phyloP scores from a whole-genome alignment of 1,140 invertebrate species.

The Solen grandis region DNA sequence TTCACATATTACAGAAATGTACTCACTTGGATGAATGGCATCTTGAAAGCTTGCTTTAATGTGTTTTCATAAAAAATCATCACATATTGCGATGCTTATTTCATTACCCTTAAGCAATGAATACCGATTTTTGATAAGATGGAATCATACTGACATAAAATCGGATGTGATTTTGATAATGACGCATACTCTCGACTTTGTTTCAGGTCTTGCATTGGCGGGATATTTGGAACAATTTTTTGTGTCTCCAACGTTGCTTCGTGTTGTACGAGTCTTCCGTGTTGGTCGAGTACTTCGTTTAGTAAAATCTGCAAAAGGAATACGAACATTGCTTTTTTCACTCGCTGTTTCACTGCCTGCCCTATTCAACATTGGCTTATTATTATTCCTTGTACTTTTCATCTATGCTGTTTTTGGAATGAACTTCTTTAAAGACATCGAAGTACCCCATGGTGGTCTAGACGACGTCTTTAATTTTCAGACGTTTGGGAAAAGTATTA shows the following conservation, averaged over 20 bases:
- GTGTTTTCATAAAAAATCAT: no score
- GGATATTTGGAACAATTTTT: constrained; percentile 99
- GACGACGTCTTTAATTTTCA: constrained; percentile 99
- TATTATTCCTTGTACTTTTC: constrained; percentile 99
- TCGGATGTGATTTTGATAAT: no score
- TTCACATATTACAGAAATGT: no score
- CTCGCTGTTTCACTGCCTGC: constrained; percentile 98
- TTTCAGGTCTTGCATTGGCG: constrained; percentile 94
- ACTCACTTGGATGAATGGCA: no score
- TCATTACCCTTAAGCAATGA: no score
- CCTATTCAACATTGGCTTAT: constrained; percentile 98
- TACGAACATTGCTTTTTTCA: constrained; percentile 97
- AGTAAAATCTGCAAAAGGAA: constrained; percentile 97
- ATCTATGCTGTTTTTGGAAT: constrained; percentile 99
- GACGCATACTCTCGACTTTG: no score
- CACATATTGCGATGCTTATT: no score
- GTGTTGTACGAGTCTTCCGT: constrained; percentile 98
- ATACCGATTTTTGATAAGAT: no score
- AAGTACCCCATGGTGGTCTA: constrained; percentile 94
- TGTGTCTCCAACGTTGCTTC: constrained; percentile 97
- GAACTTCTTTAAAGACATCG: constrained; percentile 99
- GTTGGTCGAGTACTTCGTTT: constrained; percentile 97
- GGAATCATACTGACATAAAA: no score
- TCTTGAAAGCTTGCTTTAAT: no score
- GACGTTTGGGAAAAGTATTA: constrained; percentile 99